Evolutionary conservation across 2,888 invertebrate genomes (phyloP), one percentile per base, ranked within the genome.

Genomic region (Caenorhabditis panamensis): DNA sequence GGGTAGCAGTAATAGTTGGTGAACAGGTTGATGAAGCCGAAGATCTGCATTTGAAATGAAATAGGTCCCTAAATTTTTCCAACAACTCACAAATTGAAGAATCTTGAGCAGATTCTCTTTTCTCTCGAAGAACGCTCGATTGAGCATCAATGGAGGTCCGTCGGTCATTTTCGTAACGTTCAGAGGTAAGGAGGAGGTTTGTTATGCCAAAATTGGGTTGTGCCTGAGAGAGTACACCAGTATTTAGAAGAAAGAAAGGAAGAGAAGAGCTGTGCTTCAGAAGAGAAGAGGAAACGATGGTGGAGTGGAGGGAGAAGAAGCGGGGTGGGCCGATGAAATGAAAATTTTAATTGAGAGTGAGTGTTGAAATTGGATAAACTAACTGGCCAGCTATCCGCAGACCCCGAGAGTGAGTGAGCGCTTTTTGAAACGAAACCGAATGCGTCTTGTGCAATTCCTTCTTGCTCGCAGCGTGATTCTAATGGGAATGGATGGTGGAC

Each of bases 1-100:
- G 88, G 88, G 51, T 79, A 88, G 77, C 87, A 88, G 54, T 79
- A 82, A 28, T 76, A 68, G 68, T 86, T 88, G 24, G 83, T 36
- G 53, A 84, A 54, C 20, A 85, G 54, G 31, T 77, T 79, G 37
- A 82, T 22, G 22, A 86, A 53, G 13, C 86, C 86, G 20, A 78
- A 68, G 6, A 82, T 54, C 88, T 88, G 67, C 63, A 11, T 13
- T 13, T 41, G 13, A 13, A 41, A 41, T 41, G 31, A 31, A 31
- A 31, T 41, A n/a, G n/a, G n/a, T 13, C 41, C 13, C 11, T 6
- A 13, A 41, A 13, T 41, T n/a, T n/a, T n/a, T 16, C 22, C 9
- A 6, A 24, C 13, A n/a, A 61, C 69, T 77, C 28, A 69, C 63
- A 37, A 77, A 51, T 24, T 85, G 73, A 2, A 75, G 37, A 26